phyloP scores from a whole-genome alignment of 1,140 invertebrate genomes.

The Solenopsis fugax region DNA sequence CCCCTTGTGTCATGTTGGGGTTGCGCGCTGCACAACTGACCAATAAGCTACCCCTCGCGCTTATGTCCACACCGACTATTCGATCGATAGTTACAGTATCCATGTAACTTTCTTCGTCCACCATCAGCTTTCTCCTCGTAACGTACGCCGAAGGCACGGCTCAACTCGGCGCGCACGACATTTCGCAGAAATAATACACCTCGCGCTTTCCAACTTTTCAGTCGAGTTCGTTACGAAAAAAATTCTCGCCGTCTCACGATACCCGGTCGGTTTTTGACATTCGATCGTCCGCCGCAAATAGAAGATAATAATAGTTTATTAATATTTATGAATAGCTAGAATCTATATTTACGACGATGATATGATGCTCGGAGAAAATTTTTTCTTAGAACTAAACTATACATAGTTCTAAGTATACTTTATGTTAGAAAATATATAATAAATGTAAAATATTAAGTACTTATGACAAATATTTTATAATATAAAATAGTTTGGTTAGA shows the following conservation, averaged over 20 bases:
- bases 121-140: constrained; percentile 45
- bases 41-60: constrained; percentile 77
- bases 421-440: too few relatives aligned
- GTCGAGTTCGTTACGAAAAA: constrained; percentile 44
- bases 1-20: constrained; percentile 73
- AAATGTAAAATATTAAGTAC: too few relatives aligned
- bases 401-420: too few relatives aligned
- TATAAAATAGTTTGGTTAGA: too few relatives aligned
- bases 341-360: neutral
- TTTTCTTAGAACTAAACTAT: too few relatives aligned
- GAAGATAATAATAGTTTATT: neutral
- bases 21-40: constrained; percentile 78
- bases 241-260: constrained; percentile 60
- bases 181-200: constrained; percentile 67
- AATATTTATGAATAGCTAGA: neutral
- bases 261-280: constrained; percentile 45
- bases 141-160: neutral
- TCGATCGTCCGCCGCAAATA: neutral
- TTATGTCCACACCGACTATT: constrained; percentile 63
- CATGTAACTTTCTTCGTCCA: constrained; percentile 67
- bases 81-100: constrained; percentile 77
- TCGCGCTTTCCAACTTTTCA: constrained; percentile 37
- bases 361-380: too few relatives aligned
- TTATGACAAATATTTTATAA: too few relatives aligned
- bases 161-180: constrained; percentile 46